These are phyloP conservation scores for Bradynema listronoti DNA, from an alignment of 1,140 invertebrate species.

Conservation along the genomic window DNA sequence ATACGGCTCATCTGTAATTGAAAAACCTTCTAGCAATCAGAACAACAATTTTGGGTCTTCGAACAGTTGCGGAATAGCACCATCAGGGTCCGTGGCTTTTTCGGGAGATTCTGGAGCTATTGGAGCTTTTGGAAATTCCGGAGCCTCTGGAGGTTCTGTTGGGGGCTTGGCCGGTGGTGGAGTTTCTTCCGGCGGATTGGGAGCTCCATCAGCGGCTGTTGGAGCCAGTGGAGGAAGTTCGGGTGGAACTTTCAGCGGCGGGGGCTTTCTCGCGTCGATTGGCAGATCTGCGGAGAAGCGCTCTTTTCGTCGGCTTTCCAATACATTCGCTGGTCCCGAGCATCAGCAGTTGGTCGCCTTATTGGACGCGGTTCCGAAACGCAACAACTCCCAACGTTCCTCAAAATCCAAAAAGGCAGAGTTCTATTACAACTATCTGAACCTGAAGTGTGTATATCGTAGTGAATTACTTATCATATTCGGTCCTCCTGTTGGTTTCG, in stretches of 20 bases:
- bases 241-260: background rate
- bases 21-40: too few relatives aligned
- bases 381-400: conserved; percentile 25
- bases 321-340: conserved; percentile 9
- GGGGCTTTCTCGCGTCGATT: conserved; percentile 18
- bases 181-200: too few relatives aligned
- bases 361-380: conserved; percentile 36
- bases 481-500: too few relatives aligned
- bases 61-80: too few relatives aligned
- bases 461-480: too few relatives aligned
- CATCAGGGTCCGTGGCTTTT: too few relatives aligned
- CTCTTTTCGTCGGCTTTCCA: conserved; percentile 45
- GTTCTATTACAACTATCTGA: too few relatives aligned
- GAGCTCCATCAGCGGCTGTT: background rate
- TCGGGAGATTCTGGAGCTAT: too few relatives aligned
- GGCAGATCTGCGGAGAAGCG: conserved; percentile 43
- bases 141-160: background rate
- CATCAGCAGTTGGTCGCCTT: conserved; percentile 44
- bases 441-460: too few relatives aligned
- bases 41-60: too few relatives aligned
- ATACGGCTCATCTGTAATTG: too few relatives aligned
- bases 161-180: too few relatives aligned
- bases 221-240: background rate
- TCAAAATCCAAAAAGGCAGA: conserved; percentile 46
- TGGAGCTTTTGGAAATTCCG: background rate